Percentiles rank a stretch among this genome's conserved stretches.
Evolutionary conservation across 2,113 vertebrate genomes (phyloP).

Genomic region (Halichoeres trimaculatus): DNA sequence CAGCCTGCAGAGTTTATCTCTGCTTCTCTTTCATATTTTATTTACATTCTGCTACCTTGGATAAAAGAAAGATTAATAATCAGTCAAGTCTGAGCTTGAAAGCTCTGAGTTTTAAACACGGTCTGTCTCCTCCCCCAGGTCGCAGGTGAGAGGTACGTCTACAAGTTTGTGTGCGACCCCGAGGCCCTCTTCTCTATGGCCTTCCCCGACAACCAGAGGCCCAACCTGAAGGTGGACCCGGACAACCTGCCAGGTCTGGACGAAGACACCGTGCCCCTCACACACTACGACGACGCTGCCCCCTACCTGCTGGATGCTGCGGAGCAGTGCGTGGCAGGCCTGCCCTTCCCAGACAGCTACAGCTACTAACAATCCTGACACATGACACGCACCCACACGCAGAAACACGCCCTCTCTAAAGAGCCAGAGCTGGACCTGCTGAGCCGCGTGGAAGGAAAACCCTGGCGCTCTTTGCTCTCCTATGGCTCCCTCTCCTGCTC

Average conservation of each 20-base stretch:
- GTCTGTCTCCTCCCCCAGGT: conserved; percentile 79
- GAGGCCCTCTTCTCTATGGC: conserved; percentile 98
- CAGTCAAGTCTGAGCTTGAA: too few relatives aligned
- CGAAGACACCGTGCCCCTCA: conserved; percentile 92
- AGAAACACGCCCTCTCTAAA: conserved; percentile 47
- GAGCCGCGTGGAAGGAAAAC: conserved; percentile 54
- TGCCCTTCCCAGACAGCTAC: conserved; percentile 90
- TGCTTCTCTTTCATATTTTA: too few relatives aligned
- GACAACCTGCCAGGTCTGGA: conserved; percentile 84
- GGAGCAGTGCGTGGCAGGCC: conserved; percentile 87
- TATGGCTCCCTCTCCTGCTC: conserved; percentile 47
- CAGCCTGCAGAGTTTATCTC: too few relatives aligned
- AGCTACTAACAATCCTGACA: conserved; percentile 83
- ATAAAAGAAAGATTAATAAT: too few relatives aligned
- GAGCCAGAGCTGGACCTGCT: conserved; percentile 59
- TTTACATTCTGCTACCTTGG: too few relatives aligned
- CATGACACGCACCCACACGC: conserved; percentile 35
- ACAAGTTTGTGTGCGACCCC: conserved; percentile 97
- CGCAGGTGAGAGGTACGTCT: conserved; percentile 94
- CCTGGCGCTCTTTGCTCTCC: conserved; percentile 33
- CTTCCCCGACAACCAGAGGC: conserved; percentile 96
- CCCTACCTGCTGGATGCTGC: conserved; percentile 89
- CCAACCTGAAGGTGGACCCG: conserved; percentile 91
- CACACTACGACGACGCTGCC: conserved; percentile 90
- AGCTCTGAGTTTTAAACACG: not conserved